These are phyloP conservation scores for Bedellia somnulentella DNA, from an alignment of 2,888 invertebrate genomes.

Conservation along the genomic window DNA sequence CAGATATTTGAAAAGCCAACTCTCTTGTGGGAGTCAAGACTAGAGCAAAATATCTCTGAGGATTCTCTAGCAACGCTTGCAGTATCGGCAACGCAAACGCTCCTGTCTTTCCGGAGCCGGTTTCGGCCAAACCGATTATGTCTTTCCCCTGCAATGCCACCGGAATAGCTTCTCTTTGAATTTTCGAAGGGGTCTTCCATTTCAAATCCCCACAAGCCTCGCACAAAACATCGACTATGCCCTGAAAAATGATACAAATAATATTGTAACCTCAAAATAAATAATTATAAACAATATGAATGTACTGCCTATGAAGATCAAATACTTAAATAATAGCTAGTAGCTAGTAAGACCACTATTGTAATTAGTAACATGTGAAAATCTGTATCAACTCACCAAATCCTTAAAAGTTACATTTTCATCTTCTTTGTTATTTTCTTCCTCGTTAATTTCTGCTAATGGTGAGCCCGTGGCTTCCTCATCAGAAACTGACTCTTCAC, in stretches of 20 bases:
- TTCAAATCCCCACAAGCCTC: conserved; percentile 90
- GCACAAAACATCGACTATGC: conserved; percentile 85
- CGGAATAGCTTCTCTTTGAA: conserved; percentile 93
- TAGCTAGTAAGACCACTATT: neutral
- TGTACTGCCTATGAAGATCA: no score
- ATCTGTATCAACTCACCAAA: conserved; percentile 25
- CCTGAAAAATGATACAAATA: conserved; percentile 56
- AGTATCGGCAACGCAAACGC: conserved; percentile 97
- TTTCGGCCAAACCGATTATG: conserved; percentile 68
- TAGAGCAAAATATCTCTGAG: conserved; percentile 91
- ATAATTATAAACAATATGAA: no score
- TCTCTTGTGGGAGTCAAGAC: conserved; percentile 96
- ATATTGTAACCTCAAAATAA: neutral
- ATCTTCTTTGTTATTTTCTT: conserved; percentile 19
- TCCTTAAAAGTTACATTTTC: conserved; percentile 48
- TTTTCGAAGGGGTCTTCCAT: conserved; percentile 94
- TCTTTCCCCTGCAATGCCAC: conserved; percentile 84
- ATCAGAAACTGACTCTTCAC: conserved; percentile 13
- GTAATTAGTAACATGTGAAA: neutral
- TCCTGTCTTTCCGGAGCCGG: conserved; percentile 95
- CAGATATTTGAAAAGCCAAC: conserved; percentile 96
- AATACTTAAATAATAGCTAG: neutral
- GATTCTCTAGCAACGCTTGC: conserved; percentile 85
- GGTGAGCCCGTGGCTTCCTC: no score
- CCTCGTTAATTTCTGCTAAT: no score